Base-by-base conservation (phyloP, 1,140 invertebrate genomes). In the Ceratoteleas bidentatus region DNA sequence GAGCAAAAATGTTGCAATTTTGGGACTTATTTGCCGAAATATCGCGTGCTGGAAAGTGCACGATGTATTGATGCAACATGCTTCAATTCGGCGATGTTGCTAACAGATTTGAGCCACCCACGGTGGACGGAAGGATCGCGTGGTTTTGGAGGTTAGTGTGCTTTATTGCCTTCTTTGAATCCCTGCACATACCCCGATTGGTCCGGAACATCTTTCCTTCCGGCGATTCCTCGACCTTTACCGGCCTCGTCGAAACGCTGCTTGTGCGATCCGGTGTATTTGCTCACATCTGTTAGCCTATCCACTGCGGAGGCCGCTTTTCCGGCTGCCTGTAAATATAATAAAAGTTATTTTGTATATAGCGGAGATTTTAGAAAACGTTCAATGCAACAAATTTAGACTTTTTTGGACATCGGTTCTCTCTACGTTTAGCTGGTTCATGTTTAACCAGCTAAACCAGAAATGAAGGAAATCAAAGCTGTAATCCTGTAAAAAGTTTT, bases 201-300 rank as follows among this genome's bases (percentile, higher is more conserved):
- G 85, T 97, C 96, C 3, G 94, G 89, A 7, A 96, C 32, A 84
- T 98, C 96, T 84, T 96, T 96, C 43, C 97, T 93, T 11, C 97
- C 97, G 24, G 95, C 94, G 66, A 97, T 96, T 0, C 97, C 97
- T 86, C 96, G 96, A n/a, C 97, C 97, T 90, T 97, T 97, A 14
- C 97, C 97, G 0, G 92, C 92, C 50, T 96, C 94, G 89, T 97
- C 96, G 87, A 97, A 98, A 34, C 97, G 93, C 81, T 97, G 95
- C 87, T 96, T 97, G 88, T 97, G 96, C 0, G 96, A 97, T 6
- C 97, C 97, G 0, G 97, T 98, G 90, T 97, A 98, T 88, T 97
- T 97, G 66, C 94, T 95, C 4, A 96, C 94, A 87, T 98, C 97
- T 7, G 98, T 99, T 77, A 99, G 87, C 61, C 97, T 93, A 66